These are phyloP conservation scores for Chitala chitala DNA, from an alignment of 2,113 vertebrate species.

Conservation along the genomic window DNA sequence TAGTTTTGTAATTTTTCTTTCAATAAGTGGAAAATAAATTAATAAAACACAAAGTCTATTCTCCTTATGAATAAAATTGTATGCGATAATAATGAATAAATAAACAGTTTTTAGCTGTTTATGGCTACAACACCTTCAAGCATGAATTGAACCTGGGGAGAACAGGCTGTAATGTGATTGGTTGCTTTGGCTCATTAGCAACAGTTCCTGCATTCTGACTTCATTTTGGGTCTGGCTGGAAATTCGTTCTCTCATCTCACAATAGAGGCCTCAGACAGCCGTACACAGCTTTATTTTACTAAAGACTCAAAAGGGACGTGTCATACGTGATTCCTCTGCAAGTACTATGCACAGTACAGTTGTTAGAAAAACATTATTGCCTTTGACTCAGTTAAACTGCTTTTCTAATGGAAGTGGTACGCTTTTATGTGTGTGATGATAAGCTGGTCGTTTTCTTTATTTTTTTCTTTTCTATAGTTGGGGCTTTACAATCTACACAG, in stretches of 20 bases:
- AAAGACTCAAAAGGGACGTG: not conserved
- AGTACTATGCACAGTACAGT: constrained; percentile 8
- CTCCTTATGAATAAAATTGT: no score
- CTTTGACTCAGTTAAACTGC: constrained; percentile 10
- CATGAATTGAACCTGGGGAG: not conserved
- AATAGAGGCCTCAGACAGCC: not conserved
- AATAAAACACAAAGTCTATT: no score
- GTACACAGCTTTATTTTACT: not conserved
- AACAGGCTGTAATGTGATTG: not conserved
- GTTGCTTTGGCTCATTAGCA: constrained; percentile 31
- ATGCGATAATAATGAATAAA: not conserved
- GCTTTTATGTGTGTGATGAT: not conserved
- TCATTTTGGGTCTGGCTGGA: not conserved
- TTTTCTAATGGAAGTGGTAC: not conserved
- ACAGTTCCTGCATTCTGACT: constrained; percentile 21
- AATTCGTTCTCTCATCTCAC: not conserved
- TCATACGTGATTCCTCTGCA: not conserved
- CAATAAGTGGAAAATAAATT: no score
- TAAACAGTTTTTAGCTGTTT: not conserved
- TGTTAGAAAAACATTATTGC: constrained; percentile 29
- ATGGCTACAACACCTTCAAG: not conserved
- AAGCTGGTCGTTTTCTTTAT: constrained; percentile 25
- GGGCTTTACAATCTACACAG: constrained; percentile 82
- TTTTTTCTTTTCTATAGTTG: constrained; percentile 65
- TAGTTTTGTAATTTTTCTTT: no score